Conservation (phyloP, 64 coral and sea anemone genomes). For the Platygyra sinensis region DNA sequence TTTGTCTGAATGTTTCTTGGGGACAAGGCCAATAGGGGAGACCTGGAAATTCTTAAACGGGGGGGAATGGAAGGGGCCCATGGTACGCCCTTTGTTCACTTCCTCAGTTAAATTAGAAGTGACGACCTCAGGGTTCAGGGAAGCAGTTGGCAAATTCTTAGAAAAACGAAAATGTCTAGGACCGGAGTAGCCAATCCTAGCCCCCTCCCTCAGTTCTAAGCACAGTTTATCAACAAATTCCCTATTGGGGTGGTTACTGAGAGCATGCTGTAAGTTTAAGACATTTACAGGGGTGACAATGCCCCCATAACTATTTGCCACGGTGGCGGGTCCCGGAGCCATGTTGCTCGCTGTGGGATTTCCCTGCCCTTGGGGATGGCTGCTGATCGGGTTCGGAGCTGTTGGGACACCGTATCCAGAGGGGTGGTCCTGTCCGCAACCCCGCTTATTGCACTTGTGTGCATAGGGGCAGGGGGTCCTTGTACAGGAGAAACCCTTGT, state of each 20-base stretch:
- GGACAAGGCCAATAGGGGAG: slow-evolving; percentile 39
- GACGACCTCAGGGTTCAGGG: slow-evolving; percentile 31
- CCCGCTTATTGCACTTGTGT: slow-evolving; percentile 9
- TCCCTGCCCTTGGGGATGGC: slow-evolving; percentile 1
- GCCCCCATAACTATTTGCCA: slow-evolving; percentile 17
- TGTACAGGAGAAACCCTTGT: neutral
- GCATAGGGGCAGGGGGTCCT: slow-evolving; percentile 1
- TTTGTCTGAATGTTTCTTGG: slow-evolving; percentile 47
- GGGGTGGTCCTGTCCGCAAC: neutral
- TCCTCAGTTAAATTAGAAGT: slow-evolving; percentile 15
- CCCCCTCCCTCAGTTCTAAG: slow-evolving; percentile 26
- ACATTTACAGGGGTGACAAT: slow-evolving; percentile 33
- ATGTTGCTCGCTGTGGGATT: neutral
- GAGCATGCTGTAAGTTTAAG: neutral
- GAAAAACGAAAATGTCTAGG: slow-evolving; percentile 9
- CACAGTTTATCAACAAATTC: slow-evolving; percentile 37
- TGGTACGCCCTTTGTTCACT: slow-evolving; percentile 9
- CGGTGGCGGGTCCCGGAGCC: neutral
- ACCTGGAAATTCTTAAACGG: slow-evolving; percentile 52
- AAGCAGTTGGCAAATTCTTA: slow-evolving; percentile 38
- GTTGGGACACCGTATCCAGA: neutral
- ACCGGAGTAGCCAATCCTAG: slow-evolving; percentile 38
- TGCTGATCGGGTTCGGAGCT: neutral
- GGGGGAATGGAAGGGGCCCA: slow-evolving; percentile 6
- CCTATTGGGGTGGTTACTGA: slow-evolving; percentile 5